Conservation (phyloP, 2,797 vertebrate genomes). For the Propithecus perrieri region DNA sequence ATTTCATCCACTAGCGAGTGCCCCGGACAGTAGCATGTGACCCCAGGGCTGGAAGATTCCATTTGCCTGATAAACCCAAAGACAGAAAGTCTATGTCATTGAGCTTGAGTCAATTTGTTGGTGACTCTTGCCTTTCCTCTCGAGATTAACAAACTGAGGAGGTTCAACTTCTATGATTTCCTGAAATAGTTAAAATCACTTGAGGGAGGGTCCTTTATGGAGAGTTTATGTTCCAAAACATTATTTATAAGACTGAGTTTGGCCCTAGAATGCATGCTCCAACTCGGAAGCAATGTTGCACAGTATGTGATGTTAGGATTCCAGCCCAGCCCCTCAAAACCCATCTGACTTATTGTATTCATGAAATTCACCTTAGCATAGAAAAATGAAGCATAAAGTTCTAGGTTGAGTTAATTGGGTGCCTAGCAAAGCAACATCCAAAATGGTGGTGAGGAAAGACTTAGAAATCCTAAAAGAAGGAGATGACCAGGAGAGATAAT, state of each 20-base stretch:
- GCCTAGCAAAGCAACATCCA: neutral
- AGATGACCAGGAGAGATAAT: neutral
- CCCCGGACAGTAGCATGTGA: neutral
- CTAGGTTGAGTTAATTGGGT: neutral
- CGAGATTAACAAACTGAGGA: neutral
- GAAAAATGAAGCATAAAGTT: neutral
- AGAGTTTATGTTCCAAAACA: neutral
- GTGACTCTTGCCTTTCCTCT: neutral
- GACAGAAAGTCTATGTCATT: neutral
- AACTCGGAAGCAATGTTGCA: neutral
- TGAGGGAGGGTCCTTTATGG: neutral
- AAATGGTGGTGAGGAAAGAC: neutral
- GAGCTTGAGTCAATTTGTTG: neutral
- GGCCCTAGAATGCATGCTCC: neutral
- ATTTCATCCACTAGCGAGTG: too few species aligned
- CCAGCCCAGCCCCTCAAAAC: neutral
- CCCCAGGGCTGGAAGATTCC: neutral
- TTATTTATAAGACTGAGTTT: neutral
- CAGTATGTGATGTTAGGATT: neutral
- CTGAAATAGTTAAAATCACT: neutral
- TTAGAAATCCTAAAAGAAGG: neutral
- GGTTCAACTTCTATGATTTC: neutral
- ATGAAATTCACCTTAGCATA: neutral
- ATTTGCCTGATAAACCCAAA: neutral
- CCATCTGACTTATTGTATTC: neutral